Base-by-base conservation (phyloP, 2,888 invertebrate genomes). In the Nasonia oneida region DNA sequence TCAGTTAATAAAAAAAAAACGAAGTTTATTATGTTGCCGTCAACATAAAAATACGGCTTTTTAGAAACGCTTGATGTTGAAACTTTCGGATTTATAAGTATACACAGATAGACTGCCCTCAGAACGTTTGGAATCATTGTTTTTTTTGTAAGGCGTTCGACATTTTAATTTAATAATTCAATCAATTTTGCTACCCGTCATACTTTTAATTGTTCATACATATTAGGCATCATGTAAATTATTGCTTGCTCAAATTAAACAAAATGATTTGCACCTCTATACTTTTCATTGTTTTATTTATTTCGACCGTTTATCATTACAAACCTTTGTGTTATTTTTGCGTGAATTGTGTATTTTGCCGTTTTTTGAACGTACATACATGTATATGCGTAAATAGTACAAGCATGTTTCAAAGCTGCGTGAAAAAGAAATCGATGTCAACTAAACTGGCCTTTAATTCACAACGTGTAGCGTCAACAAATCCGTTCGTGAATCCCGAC, bases 401-500 rank as follows among this genome's bases (percentile, higher is more conserved):
- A 64, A 12, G n/a, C 39, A 37, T n/a, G 64, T 75, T n/a, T 82
- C 29, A n/a, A 47, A 74, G 47, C 2, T 29, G 15, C 29, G 15
- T n/a, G n/a, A 57, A 57, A 53, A 67, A 4, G 29, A 39, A 23
- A 57, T 10, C 15, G 2, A 23, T 29, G 14, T n/a, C 74, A 70
- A 50, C 53, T 75, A 77, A 81, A 80, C 33, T 61, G 42, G 29
- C 15, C 3, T n/a, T 57, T 84, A 73, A 50, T 29, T 76, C 47
- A n/a, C 18, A 61, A n/a, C 8, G 8, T 61, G 8, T 85, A 87
- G 89, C 89, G 37, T 89, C 92, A 84, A 93, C 93, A 89, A 93
- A 93, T 89, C 93, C 93, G 83, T 93, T 93, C 90, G 88, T 92
- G 87, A 92, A 90, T 87, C 89, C 91, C 83, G 91, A 91, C 81